These are phyloP conservation scores for Limenitis camilla DNA, from an alignment of 2,888 invertebrate genomes.

Conservation along the genomic window DNA sequence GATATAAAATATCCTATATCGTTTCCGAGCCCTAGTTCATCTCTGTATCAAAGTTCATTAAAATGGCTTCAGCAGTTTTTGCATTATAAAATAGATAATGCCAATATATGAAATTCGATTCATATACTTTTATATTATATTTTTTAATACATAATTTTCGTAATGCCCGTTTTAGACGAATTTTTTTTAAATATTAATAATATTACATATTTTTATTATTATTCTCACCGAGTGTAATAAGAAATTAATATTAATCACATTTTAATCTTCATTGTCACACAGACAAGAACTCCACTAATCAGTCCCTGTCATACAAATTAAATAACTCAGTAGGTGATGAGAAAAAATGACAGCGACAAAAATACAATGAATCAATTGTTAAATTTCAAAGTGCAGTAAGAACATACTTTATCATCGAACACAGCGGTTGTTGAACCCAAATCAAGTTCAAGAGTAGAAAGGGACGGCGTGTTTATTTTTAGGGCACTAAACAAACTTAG, in stretches of 20 bases:
- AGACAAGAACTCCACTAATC: neutral
- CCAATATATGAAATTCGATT: too few relatives aligned
- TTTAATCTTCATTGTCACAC: neutral
- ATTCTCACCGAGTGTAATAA: too few relatives aligned
- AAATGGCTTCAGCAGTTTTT: too few relatives aligned
- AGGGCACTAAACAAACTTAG: slow-evolving; percentile 57
- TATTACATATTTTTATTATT: too few relatives aligned
- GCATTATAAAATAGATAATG: too few relatives aligned
- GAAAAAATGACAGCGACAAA: neutral
- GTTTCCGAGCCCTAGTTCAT: too few relatives aligned
- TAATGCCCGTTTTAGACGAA: too few relatives aligned
- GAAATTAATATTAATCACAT: neutral
- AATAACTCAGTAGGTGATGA: neutral
- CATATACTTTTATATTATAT: too few relatives aligned
- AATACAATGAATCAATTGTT: slow-evolving; percentile 12
- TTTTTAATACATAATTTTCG: too few relatives aligned
- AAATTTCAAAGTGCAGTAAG: slow-evolving; percentile 13
- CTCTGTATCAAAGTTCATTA: too few relatives aligned
- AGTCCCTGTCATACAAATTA: neutral
- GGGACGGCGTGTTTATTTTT: slow-evolving; percentile 58
- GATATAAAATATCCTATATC: too few relatives aligned
- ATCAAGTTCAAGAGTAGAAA: slow-evolving; percentile 68
- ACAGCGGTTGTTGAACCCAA: slow-evolving; percentile 50
- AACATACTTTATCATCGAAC: slow-evolving; percentile 41
- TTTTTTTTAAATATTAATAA: too few relatives aligned